A percentile compares a stretch with the other conserved stretches of the same genome.
Conservation (phyloP, 64 coral and sea anemone species). For the Cladopsammia gracilis region DNA sequence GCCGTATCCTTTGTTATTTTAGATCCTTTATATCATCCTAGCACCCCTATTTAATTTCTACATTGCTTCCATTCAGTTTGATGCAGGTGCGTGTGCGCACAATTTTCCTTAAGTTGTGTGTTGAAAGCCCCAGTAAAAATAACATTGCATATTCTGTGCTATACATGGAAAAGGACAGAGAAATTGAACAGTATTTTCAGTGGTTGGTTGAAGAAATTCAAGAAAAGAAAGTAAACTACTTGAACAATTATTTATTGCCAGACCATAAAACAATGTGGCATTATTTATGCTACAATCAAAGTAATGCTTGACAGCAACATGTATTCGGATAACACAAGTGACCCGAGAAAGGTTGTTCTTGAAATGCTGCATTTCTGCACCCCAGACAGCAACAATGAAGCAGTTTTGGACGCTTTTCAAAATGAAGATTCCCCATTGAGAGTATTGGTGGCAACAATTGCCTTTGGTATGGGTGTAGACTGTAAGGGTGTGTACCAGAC, state of each 20-base stretch:
- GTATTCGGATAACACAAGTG: slow-evolving; percentile 13
- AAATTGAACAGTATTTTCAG: slow-evolving; percentile 51
- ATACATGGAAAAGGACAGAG: slow-evolving; percentile 46
- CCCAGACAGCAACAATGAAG: slow-evolving; percentile 9
- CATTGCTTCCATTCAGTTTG: too few relatives aligned
- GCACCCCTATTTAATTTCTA: too few relatives aligned
- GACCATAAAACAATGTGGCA: slow-evolving; percentile 71
- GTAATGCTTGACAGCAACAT: slow-evolving; percentile 52
- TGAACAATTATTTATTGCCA: slow-evolving; percentile 79
- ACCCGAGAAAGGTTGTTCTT: slow-evolving; percentile 2
- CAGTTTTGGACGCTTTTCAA: background rate
- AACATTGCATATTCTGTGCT: slow-evolving; percentile 66
- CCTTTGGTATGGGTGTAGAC: slow-evolving; percentile 54
- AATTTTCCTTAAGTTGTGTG: too few relatives aligned
- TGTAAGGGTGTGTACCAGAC: slow-evolving; percentile 12
- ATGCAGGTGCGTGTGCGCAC: too few relatives aligned
- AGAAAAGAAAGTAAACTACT: slow-evolving; percentile 35
- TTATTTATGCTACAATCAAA: slow-evolving; percentile 60
- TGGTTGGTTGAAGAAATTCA: slow-evolving; percentile 47
- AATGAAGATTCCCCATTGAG: background rate
- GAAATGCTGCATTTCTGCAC: slow-evolving; percentile 66
- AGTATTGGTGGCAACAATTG: slow-evolving; percentile 58
- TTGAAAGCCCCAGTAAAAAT: slow-evolving; percentile 34
- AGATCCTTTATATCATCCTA: too few relatives aligned
- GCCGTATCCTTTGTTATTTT: too few relatives aligned